These are phyloP conservation scores for Passer montanus DNA, from an alignment of 2,113 vertebrate species.

Conservation along the genomic window DNA sequence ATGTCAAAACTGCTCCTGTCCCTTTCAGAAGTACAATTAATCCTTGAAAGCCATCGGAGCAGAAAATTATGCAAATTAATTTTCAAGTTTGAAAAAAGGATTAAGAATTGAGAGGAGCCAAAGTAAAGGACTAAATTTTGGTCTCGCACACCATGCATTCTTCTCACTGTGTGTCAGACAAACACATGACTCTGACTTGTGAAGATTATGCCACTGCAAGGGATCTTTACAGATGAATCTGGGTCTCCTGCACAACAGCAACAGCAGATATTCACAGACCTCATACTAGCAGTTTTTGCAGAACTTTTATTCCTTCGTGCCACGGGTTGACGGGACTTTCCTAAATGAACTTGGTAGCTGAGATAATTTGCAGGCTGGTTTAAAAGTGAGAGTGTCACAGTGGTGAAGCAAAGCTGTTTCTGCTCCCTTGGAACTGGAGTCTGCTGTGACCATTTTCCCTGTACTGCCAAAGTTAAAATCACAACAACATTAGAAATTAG, in stretches of 20 bases:
- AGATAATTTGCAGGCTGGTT: background rate
- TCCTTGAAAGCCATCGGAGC: background rate
- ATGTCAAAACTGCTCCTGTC: background rate
- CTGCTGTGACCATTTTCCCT: background rate
- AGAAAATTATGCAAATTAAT: constrained; percentile 33
- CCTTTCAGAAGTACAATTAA: constrained; percentile 9
- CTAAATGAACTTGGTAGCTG: background rate
- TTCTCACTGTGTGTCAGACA: background rate
- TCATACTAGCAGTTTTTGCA: background rate
- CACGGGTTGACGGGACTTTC: background rate
- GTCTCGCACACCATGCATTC: background rate
- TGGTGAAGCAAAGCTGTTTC: background rate
- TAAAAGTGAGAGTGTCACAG: background rate
- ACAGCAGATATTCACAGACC: background rate
- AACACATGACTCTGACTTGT: background rate
- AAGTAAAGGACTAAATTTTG: background rate
- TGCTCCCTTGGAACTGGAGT: background rate
- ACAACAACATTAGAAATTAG: background rate
- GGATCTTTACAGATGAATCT: background rate
- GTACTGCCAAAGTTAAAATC: background rate
- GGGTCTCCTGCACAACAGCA: background rate
- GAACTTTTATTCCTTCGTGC: background rate
- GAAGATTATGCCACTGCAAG: background rate
- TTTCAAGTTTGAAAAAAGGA: constrained; percentile 22
- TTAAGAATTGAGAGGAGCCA: background rate